A percentile compares a stretch with the other conserved stretches of the same genome.
phyloP scores from a whole-genome alignment of 1,140 invertebrate species.

The Eumaeus atala region DNA sequence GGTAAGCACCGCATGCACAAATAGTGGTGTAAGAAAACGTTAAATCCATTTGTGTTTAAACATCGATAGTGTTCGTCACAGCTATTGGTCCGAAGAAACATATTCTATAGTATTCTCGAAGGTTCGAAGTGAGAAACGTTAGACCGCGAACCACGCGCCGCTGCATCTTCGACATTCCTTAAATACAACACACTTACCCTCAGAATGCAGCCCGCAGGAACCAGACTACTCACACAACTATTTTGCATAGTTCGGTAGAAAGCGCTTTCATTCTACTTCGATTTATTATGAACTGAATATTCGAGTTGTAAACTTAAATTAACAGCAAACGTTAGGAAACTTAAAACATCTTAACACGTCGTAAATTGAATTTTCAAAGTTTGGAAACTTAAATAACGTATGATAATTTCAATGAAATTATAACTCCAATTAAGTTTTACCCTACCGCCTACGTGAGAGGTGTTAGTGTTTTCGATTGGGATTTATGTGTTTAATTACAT shows the following conservation, averaged over 20 bases:
- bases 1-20: conserved; percentile 39
- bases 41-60: neutral
- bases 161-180: conserved; percentile 53
- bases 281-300: conserved; percentile 22
- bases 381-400: neutral
- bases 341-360: conserved; percentile 7
- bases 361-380: conserved; percentile 10
- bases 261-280: conserved; percentile 33
- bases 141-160: conserved; percentile 34
- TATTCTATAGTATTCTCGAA: neutral
- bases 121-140: neutral
- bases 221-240: conserved; percentile 50
- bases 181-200: conserved; percentile 61
- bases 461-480: too few species aligned
- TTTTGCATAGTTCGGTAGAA: conserved; percentile 52
- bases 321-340: conserved; percentile 5
- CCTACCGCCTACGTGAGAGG: too few species aligned
- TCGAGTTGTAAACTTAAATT: conserved; percentile 4
- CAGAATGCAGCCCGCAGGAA: conserved; percentile 59
- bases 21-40: neutral
- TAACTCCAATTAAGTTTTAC: too few species aligned
- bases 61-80: neutral
- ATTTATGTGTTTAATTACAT: too few species aligned
- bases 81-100: neutral
- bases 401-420: too few species aligned